A percentile compares a stretch with the other conserved stretches of the same genome.
Evolutionary conservation across 2,888 invertebrate species (phyloP).

Genomic region (Argynnis bischoffii): DNA sequence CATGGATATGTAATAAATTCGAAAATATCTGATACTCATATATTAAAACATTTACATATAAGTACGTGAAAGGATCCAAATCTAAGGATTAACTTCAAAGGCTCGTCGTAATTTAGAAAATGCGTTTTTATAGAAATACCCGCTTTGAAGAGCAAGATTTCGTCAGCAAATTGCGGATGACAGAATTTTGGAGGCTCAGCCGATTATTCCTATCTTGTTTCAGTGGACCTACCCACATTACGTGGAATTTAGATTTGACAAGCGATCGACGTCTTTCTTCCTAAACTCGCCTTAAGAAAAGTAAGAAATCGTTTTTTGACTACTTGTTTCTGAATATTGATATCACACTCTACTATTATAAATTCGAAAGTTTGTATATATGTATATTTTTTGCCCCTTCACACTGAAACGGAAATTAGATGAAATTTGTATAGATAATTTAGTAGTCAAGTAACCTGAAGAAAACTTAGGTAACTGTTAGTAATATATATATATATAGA

Average conservation of each 20-base stretch:
- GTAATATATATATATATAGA: too few relatives aligned
- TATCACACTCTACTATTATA: too few relatives aligned
- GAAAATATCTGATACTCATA: conserved; percentile 10
- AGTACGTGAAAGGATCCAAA: conserved; percentile 54
- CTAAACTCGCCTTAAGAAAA: conserved; percentile 1
- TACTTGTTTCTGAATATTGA: not conserved
- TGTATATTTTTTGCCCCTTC: too few relatives aligned
- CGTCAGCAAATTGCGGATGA: conserved; percentile 65
- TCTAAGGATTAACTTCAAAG: conserved; percentile 78
- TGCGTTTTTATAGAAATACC: conserved; percentile 77
- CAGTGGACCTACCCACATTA: conserved; percentile 53
- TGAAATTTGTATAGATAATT: too few relatives aligned
- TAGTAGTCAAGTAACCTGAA: too few relatives aligned
- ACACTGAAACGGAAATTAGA: too few relatives aligned
- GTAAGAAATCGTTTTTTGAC: not conserved
- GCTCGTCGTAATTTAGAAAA: conserved; percentile 69
- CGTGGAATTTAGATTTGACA: conserved; percentile 33
- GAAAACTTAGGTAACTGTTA: too few relatives aligned
- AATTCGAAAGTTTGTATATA: too few relatives aligned
- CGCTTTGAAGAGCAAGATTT: conserved; percentile 70
- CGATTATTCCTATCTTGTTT: conserved; percentile 60
- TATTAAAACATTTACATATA: conserved; percentile 48
- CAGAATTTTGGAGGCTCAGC: conserved; percentile 57
- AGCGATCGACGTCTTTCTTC: conserved; percentile 17
- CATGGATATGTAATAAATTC: conserved; percentile 34